A percentile compares a stretch with the other conserved stretches of the same genome.
These are phyloP conservation scores for Paragorgia papillata DNA, from an alignment of 92 coral and sea anemone species.

Conservation along the genomic window DNA sequence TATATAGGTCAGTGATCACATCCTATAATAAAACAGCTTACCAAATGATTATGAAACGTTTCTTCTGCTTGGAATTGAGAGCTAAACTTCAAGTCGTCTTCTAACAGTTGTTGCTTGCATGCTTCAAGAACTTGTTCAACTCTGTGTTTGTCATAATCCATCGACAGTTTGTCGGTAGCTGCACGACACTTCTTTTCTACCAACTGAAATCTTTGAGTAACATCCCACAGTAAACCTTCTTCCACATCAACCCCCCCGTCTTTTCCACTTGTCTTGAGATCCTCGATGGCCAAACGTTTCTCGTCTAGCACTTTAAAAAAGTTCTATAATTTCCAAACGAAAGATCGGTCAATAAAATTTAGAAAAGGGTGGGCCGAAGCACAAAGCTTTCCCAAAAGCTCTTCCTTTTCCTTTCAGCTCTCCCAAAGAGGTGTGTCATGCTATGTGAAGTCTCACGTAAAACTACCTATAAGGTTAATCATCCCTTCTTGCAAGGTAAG, in stretches of 20 bases:
- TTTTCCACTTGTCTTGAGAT: slow-evolving; percentile 58
- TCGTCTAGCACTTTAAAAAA: slow-evolving; percentile 77
- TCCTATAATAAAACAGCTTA: no score
- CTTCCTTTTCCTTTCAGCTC: no score
- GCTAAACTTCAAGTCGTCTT: slow-evolving; percentile 69
- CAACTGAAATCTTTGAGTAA: slow-evolving; percentile 70
- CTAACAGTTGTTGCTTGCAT: slow-evolving; percentile 69
- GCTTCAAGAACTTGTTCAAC: slow-evolving; percentile 59
- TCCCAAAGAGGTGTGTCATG: no score
- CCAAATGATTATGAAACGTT: slow-evolving; percentile 71
- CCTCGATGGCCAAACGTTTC: slow-evolving; percentile 58
- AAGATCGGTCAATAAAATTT: not conserved
- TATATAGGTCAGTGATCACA: no score
- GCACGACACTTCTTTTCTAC: slow-evolving; percentile 66
- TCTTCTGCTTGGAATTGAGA: slow-evolving; percentile 85
- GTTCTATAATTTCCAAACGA: slow-evolving; percentile 47
- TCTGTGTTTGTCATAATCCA: slow-evolving; percentile 66
- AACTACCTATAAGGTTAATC: no score
- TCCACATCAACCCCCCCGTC: slow-evolving; percentile 80
- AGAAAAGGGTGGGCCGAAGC: no score
- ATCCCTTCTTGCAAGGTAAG: no score
- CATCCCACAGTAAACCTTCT: slow-evolving; percentile 68
- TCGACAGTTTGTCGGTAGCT: slow-evolving; percentile 65
- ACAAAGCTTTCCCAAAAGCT: not conserved
- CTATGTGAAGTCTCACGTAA: no score